Conservation (phyloP, 2,113 vertebrate species). For the Paramisgurnus dabryanus region DNA sequence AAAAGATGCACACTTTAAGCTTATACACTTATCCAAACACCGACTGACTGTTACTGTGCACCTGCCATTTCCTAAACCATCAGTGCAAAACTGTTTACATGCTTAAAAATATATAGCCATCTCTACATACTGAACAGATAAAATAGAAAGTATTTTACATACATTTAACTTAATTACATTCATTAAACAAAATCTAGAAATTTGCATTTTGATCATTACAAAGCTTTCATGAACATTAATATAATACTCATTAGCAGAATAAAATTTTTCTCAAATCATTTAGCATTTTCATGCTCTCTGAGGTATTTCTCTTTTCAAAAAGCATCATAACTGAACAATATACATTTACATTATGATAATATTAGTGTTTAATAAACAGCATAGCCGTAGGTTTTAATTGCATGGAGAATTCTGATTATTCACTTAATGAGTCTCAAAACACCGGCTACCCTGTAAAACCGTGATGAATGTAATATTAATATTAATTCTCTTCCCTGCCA, state of each 20-base stretch:
- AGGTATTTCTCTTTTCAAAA: background rate
- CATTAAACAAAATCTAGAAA: background rate
- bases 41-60: too few relatives aligned
- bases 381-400: background rate
- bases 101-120: too few relatives aligned
- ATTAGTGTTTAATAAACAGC: background rate
- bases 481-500: background rate
- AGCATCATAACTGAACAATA: background rate
- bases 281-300: background rate
- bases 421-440: slow-evolving; percentile 6
- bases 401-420: background rate
- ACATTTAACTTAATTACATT: background rate
- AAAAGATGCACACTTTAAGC: too few relatives aligned
- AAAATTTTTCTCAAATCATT: background rate
- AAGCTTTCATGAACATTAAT: slow-evolving; percentile 8
- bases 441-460: background rate
- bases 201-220: background rate
- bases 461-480: background rate
- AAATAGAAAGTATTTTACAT: too few relatives aligned
- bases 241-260: slow-evolving; percentile 15
- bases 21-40: too few relatives aligned
- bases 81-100: too few relatives aligned
- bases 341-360: background rate
- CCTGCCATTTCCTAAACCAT: too few relatives aligned
- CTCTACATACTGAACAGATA: too few relatives aligned